Percentiles rank a stretch among this genome's conserved stretches.
phyloP scores from a whole-genome alignment of 2,888 invertebrate genomes.

The Troilus luridus region DNA sequence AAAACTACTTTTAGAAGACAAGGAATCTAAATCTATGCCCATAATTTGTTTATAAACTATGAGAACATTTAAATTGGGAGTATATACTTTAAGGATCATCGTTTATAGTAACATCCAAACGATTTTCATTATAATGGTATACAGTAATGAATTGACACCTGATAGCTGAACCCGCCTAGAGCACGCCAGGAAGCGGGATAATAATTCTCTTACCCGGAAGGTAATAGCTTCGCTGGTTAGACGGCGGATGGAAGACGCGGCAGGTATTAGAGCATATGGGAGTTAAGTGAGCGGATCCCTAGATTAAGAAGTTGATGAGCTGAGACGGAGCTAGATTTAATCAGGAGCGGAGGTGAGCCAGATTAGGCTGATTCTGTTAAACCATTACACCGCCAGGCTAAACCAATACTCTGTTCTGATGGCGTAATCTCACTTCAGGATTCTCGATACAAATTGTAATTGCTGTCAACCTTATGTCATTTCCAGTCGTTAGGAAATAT shows the following conservation, averaged over 20 bases:
- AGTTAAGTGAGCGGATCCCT: slow-evolving; percentile 1
- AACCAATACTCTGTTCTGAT: slow-evolving; percentile 39
- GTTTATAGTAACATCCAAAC: background rate
- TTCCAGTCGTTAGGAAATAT: background rate
- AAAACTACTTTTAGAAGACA: no score
- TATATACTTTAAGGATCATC: background rate
- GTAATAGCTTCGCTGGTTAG: slow-evolving; percentile 1
- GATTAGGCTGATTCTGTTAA: slow-evolving; percentile 52
- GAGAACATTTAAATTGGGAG: background rate
- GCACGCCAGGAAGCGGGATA: background rate
- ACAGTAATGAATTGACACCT: background rate
- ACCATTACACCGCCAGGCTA: slow-evolving; percentile 11
- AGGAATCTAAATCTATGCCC: no score
- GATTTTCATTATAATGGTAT: background rate
- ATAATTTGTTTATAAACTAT: no score
- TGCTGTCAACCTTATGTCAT: background rate
- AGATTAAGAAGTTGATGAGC: slow-evolving; percentile 56
- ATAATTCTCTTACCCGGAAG: background rate
- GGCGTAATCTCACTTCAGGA: slow-evolving; percentile 21
- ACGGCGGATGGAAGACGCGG: background rate
- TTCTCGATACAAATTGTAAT: slow-evolving; percentile 53
- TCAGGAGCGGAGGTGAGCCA: background rate
- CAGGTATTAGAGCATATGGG: slow-evolving; percentile 26
- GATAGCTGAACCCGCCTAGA: background rate
- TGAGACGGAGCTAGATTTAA: slow-evolving; percentile 50